These are phyloP conservation scores for Diadegma fenestrale DNA, from an alignment of 2,888 invertebrate species.

Conservation along the genomic window DNA sequence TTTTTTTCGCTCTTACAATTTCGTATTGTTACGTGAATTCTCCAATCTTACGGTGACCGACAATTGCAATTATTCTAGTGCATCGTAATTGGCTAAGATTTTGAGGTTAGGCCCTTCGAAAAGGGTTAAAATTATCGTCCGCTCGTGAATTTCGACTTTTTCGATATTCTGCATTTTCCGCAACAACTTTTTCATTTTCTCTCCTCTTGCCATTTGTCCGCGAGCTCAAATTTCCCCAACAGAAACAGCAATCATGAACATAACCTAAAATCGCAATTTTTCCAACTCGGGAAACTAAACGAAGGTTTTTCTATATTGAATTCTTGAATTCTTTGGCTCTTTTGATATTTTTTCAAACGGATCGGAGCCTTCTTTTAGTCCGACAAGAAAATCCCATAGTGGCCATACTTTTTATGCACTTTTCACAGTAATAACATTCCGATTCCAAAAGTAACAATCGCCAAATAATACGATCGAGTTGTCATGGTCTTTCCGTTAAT, in stretches of 20 bases:
- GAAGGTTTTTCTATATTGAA: not conserved
- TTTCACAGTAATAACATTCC: not conserved
- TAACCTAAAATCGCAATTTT: not conserved
- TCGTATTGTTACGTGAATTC: not conserved
- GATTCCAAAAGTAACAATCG: not conserved
- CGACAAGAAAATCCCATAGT: not conserved
- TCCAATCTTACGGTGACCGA: not conserved
- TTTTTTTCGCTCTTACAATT: not conserved
- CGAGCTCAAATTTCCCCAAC: not conserved
- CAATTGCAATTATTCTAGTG: constrained; percentile 2
- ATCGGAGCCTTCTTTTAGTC: not conserved
- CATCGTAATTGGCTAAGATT: not conserved
- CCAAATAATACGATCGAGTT: not conserved
- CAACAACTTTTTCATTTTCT: not conserved
- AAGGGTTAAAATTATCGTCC: too few relatives aligned
- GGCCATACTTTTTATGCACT: not conserved
- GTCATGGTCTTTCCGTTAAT: not conserved
- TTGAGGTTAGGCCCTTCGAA: constrained; percentile 23
- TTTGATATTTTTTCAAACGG: not conserved
- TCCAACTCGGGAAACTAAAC: not conserved
- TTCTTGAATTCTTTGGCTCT: not conserved
- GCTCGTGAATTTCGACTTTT: not conserved
- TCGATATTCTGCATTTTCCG: not conserved
- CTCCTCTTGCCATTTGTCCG: not conserved
- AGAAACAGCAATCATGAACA: not conserved